Base-by-base conservation (phyloP, 2,797 vertebrate genomes). In the Periparus ater region DNA sequence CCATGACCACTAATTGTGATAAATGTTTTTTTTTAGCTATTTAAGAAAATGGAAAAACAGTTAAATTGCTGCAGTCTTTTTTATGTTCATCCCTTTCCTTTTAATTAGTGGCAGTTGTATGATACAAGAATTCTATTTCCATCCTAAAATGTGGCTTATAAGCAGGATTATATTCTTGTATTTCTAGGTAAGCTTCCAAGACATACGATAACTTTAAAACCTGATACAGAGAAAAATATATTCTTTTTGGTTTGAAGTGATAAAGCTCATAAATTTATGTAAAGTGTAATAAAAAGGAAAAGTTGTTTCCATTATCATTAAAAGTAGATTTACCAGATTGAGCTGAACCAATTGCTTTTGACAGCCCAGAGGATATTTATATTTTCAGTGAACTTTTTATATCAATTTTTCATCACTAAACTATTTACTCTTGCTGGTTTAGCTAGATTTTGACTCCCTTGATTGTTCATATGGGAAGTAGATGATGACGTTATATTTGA, bases 271-370 rank as follows among this genome's bases (percentile, higher is more conserved):
- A 97, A 97, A 96, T 97, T 92, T 97, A 95, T 97, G 96, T 95
- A 96, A 97, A 96, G 90, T 96, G 80, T 97, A 97, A 97, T 96
- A 97, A 96, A 97, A 97, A 97, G 94, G 86, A 95, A 96, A 97
- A 97, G 88, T 96, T 97, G 94, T 97, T 96, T 89, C 91, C 91
- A 97, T 97, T 97, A 97, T 97, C 96, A 97, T 97, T 97, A 97
- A 93, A 97, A 97, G 95, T 97, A 92, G 96, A 97, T 97, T 97
- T 96, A 93, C 93, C 91, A 96, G 80, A 97, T 94, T 96, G 93
- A 88, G 87, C 75, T 96, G 96, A 97, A 95, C 85, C 47, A 6
- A 97, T 97, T 97, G 93, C 63, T 97, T 96, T 91, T 96, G 97
- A 97, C 96, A 97, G 88, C 94, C 93, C 76, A 95, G 85, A 97